These are phyloP conservation scores for Drosophila prolongata DNA, from an alignment of 2,888 invertebrate species.

Conservation along the genomic window DNA sequence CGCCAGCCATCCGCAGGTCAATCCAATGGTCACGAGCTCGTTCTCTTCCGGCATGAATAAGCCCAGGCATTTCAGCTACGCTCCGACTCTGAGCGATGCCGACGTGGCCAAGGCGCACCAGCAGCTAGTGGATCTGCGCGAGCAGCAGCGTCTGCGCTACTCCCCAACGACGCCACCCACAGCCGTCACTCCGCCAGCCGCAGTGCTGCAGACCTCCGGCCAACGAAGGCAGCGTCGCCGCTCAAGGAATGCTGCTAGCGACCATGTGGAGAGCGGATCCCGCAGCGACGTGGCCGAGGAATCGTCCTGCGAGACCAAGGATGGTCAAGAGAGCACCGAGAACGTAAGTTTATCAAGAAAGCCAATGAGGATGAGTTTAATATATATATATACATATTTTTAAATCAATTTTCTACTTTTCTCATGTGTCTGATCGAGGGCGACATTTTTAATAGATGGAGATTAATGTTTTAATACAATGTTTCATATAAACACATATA, in stretches of 20 bases:
- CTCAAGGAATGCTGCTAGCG: slow-evolving; percentile 14
- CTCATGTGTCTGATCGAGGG: no score
- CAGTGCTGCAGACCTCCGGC: slow-evolving; percentile 1
- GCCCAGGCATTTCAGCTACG: slow-evolving; percentile 2
- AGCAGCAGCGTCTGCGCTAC: slow-evolving; percentile 26
- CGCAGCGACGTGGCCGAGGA: slow-evolving; percentile 16
- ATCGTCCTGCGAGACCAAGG: slow-evolving; percentile 20
- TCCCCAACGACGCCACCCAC: not conserved
- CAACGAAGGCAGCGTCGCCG: slow-evolving; percentile 23
- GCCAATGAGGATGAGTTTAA: no score
- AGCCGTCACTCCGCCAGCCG: not conserved
- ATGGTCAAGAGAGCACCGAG: slow-evolving; percentile 24
- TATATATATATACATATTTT: no score
- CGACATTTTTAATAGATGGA: no score
- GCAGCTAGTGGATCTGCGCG: slow-evolving; percentile 42
- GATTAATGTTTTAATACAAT: no score
- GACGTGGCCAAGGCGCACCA: slow-evolving; percentile 44
- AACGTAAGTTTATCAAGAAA: slow-evolving; percentile 12
- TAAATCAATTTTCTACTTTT: no score
- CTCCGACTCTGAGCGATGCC: slow-evolving; percentile 13
- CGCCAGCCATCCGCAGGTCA: slow-evolving; percentile 12
- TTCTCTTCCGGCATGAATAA: not conserved
- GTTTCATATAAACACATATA: no score
- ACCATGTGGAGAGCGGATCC: slow-evolving; percentile 3
- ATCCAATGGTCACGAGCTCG: not conserved